These are phyloP conservation scores for Euplexia lucipara DNA, from an alignment of 2,888 invertebrate genomes.

Conservation along the genomic window DNA sequence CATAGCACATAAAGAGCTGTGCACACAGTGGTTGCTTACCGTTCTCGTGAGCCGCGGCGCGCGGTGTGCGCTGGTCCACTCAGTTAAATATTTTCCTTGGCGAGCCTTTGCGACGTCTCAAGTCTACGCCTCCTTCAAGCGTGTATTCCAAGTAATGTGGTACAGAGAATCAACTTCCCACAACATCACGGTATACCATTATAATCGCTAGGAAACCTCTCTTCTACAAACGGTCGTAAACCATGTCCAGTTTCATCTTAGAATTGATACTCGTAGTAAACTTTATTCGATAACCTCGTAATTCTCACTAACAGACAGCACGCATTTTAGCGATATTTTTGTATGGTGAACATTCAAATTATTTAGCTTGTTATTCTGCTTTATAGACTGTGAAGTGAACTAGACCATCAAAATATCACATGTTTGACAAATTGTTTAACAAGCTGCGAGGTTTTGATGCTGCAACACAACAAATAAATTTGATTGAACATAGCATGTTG, in stretches of 20 bases:
- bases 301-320: background rate
- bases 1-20: background rate
- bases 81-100: constrained; percentile 51
- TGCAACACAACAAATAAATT: background rate
- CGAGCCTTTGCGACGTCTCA: constrained; percentile 46
- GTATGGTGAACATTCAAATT: background rate
- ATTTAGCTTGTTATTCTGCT: constrained; percentile 27
- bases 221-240: background rate
- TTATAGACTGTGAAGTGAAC: constrained; percentile 10
- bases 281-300: too few relatives aligned
- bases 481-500: background rate
- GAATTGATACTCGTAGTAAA: too few relatives aligned
- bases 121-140: constrained; percentile 31
- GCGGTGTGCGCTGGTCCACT: constrained; percentile 38
- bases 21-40: constrained; percentile 5
- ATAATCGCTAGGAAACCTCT: background rate
- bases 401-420: background rate
- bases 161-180: constrained; percentile 15
- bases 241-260: too few relatives aligned
- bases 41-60: constrained; percentile 8
- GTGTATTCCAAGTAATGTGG: background rate
- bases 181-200: background rate
- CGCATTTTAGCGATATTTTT: background rate
- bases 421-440: constrained; percentile 11
- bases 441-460: constrained; percentile 3